Evolutionary conservation across 2,888 invertebrate genomes (phyloP).

Genomic region (Bimastos eiseni): DNA sequence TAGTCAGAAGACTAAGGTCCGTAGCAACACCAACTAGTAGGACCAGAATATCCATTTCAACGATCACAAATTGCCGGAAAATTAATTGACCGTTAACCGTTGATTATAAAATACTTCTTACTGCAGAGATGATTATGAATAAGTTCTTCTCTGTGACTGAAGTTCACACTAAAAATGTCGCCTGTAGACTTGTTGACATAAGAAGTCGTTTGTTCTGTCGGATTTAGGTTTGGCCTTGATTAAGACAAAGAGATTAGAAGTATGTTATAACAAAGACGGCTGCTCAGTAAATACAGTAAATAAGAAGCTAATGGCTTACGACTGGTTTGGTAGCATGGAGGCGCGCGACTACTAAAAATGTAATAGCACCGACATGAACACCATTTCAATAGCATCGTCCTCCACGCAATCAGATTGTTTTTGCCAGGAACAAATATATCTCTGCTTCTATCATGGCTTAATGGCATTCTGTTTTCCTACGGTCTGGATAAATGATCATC

Average conservation of each 20-base stretch:
- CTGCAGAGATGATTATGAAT: not conserved
- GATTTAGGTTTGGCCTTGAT: too few relatives aligned
- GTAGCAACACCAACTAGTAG: not conserved
- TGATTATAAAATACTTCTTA: not conserved
- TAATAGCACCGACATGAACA: not conserved
- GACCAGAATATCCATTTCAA: not conserved
- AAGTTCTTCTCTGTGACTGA: too few relatives aligned
- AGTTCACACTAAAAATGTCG: too few relatives aligned
- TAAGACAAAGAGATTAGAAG: not conserved
- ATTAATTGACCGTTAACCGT: not conserved
- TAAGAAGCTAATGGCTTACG: not conserved
- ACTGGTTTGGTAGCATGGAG: not conserved
- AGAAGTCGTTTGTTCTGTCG: too few relatives aligned
- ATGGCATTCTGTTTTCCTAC: not conserved
- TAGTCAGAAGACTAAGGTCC: not conserved
- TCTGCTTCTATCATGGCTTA: not conserved
- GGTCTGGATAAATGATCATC: not conserved
- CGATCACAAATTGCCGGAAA: not conserved
- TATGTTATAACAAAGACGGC: not conserved
- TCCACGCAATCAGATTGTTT: not conserved
- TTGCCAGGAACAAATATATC: not conserved
- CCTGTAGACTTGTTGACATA: too few relatives aligned
- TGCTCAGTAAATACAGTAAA: not conserved
- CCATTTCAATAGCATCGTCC: not conserved
- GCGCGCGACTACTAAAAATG: too few relatives aligned